These are phyloP conservation scores for Alexandromys oeconomus DNA, from an alignment of 2,797 vertebrate species.

Conservation along the genomic window DNA sequence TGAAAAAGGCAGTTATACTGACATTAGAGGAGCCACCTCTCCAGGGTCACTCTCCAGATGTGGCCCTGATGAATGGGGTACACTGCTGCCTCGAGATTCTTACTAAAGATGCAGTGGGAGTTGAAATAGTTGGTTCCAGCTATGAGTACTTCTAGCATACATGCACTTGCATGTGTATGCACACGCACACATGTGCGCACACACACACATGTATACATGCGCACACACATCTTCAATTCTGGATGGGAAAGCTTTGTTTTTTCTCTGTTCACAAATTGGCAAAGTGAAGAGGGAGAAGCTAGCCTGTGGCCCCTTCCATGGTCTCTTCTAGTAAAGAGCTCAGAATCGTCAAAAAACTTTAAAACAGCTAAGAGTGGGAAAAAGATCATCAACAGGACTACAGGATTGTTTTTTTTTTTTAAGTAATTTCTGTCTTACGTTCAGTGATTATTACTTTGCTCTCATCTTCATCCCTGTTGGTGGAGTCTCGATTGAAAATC, in stretches of 20 bases:
- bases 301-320: not conserved
- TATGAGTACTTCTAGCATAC: not conserved
- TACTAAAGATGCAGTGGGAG: not conserved
- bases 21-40: not conserved
- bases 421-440: not conserved
- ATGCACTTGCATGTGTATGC: not conserved
- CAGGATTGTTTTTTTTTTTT: not conserved
- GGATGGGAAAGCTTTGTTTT: not conserved
- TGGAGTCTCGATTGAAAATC: not conserved
- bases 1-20: not conserved
- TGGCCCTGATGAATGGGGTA: not conserved
- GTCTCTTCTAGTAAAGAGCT: not conserved
- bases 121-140: not conserved
- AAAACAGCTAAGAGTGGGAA: not conserved
- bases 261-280: not conserved
- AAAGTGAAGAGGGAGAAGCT: not conserved
- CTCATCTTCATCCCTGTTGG: not conserved
- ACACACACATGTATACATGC: not conserved
- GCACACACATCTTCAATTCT: not conserved
- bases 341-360: not conserved
- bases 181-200: not conserved
- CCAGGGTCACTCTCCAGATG: not conserved
- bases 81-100: not conserved
- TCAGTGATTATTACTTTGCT: conserved; percentile 12
- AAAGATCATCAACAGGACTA: not conserved